phyloP scores from a whole-genome alignment of 1,140 invertebrate species.

The Drosophila littoralis region DNA sequence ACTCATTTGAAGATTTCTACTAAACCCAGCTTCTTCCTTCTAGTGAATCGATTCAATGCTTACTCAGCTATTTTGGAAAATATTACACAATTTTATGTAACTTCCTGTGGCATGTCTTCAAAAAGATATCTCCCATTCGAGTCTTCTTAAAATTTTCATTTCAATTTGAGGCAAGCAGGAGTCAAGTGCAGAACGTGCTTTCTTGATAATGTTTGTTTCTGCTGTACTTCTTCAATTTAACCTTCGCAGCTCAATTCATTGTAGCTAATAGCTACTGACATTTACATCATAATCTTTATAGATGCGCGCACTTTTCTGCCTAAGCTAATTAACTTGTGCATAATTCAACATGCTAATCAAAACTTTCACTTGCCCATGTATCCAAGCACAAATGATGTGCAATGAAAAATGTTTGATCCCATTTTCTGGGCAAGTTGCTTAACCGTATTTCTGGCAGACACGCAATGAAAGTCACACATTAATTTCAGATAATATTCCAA shows the following conservation, averaged over 20 bases:
- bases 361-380: neutral
- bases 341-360: conserved; percentile 17
- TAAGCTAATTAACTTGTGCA: conserved; percentile 12
- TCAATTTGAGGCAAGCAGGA: no score
- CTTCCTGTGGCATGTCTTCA: no score
- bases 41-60: no score
- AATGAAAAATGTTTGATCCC: neutral
- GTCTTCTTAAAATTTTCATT: no score
- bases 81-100: no score
- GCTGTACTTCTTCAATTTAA: neutral
- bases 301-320: neutral
- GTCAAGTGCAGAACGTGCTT: no score
- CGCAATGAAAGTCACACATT: conserved; percentile 19
- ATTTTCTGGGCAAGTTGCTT: conserved; percentile 3
- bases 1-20: no score
- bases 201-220: no score
- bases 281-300: neutral
- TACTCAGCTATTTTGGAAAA: no score
- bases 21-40: no score
- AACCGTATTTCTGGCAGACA: neutral
- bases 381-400: neutral
- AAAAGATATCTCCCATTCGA: no score
- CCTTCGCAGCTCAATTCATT: neutral
- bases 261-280: neutral
- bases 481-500: conserved; percentile 7